Percentiles rank a stretch among this genome's conserved stretches.
Conservation (phyloP, 2,113 vertebrate genomes). For the Gorsachius goisagi region DNA sequence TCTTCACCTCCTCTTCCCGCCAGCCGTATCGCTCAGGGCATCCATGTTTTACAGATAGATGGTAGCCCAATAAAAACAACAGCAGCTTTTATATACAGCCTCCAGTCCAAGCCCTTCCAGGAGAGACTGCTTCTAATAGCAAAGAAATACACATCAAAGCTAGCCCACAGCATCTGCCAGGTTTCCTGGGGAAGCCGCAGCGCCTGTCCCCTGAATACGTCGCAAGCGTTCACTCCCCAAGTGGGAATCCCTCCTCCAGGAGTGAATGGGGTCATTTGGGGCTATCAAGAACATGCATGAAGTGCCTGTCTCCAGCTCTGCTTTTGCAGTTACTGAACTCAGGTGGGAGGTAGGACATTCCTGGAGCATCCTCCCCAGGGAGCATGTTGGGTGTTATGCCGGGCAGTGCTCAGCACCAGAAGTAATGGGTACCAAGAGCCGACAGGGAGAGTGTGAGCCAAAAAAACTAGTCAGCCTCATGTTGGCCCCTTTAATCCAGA, state of each 20-base stretch:
- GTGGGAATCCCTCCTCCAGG: background rate
- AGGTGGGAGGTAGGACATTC: background rate
- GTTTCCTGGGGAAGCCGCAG: background rate
- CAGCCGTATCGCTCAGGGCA: background rate
- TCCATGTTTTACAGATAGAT: background rate
- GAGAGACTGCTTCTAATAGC: background rate
- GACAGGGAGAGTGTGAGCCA: background rate
- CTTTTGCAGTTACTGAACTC: background rate
- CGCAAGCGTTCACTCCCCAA: fast-evolving
- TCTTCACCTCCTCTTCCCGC: background rate
- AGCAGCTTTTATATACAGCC: background rate
- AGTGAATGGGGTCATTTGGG: background rate
- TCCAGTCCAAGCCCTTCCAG: background rate
- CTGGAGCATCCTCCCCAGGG: conserved; percentile 13
- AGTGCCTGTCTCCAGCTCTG: background rate
- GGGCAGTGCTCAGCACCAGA: conserved; percentile 19
- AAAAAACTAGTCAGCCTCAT: fast-evolving
- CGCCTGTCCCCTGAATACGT: background rate
- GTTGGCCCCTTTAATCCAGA: background rate
- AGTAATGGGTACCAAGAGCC: background rate
- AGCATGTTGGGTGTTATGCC: background rate
- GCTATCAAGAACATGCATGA: background rate
- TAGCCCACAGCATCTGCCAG: background rate
- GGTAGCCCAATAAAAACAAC: background rate
- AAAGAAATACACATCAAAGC: background rate